Base-by-base conservation (phyloP, 2,888 invertebrate species). In the Craniophora ligustri region DNA sequence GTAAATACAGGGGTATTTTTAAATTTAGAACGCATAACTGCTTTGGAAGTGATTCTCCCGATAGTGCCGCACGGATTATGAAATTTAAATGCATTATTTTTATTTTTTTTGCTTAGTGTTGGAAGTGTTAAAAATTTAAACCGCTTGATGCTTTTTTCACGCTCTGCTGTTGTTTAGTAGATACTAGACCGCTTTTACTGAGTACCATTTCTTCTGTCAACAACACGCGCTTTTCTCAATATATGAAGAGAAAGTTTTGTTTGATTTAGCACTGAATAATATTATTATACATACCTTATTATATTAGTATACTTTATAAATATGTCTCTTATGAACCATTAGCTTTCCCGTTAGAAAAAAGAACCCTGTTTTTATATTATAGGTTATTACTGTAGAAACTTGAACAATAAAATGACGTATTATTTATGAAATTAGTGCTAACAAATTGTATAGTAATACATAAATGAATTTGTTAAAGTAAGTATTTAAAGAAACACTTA, bases 341-440 rank as follows among this genome's bases (percentile, higher is more conserved):
- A n/a, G 26, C 26, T 26, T n/a, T n/a, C 26, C 26, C 26, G 10
- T 26, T 5, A 26, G 3, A n/a, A 10, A 26, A 23, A n/a, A 19
- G n/a, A 26, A 4, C n/a, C n/a, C 3, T 26, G 26, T 26, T n/a
- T n/a, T 26, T 0, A n/a, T 41, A 28, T 13, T 19, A 4, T 40
- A 13, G 6, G 35, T 26, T 31, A 28, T 21, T 49, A 50, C 31
- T 47, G n/a, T 60, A 46, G 45, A 39, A 51, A 57, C 47, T 46
- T 50, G 68, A 71, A 62, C 67, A 71, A 71, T 67, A 67, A 58
- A 34, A 54, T 48, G 50, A 69, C 50, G 45, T 69, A 63, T 65
- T 69, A 63, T 67, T 64, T 64, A 61, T 64, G 16, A 54, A 48
- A 31, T 69, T 56, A 60, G 19, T 36, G 23, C 16, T 42, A 40